These are phyloP conservation scores for Tribolium castaneum DNA, from an alignment of 1,140 invertebrate genomes.

Conservation along the genomic window DNA sequence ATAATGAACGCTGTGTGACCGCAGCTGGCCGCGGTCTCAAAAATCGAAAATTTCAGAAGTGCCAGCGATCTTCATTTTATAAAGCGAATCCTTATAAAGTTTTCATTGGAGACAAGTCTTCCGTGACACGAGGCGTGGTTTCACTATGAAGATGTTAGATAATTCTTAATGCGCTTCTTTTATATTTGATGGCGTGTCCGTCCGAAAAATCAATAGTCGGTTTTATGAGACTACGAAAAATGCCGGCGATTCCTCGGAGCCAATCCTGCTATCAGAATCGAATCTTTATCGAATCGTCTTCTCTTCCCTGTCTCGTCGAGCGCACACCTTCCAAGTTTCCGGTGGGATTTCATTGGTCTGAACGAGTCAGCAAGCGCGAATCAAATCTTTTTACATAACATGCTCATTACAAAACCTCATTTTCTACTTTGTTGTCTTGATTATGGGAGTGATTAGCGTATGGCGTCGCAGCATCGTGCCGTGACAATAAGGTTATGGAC, in stretches of 20 bases:
- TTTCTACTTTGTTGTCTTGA: conserved; percentile 28
- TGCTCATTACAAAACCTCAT: conserved; percentile 20
- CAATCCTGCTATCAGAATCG: conserved; percentile 14
- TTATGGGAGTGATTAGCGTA: conserved; percentile 37
- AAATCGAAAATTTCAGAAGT: conserved; percentile 8
- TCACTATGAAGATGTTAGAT: conserved; percentile 45
- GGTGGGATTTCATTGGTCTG: conserved; percentile 26
- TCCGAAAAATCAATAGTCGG: background rate
- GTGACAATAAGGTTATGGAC: conserved; percentile 48
- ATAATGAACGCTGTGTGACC: conserved; percentile 22
- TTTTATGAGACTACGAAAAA: conserved; percentile 8
- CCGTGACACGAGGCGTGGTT: conserved; percentile 48
- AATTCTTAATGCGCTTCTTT: conserved; percentile 44
- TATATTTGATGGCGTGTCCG: conserved; percentile 21
- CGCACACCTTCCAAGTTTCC: conserved; percentile 35
- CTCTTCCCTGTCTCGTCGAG: conserved; percentile 22
- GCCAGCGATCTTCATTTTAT: background rate
- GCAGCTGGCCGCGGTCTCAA: background rate
- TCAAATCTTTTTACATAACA: conserved; percentile 36
- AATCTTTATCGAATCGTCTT: conserved; percentile 26
- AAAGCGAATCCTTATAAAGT: conserved; percentile 1
- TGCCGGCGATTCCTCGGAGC: background rate
- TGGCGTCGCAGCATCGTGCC: conserved; percentile 27
- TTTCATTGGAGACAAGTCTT: conserved; percentile 47
- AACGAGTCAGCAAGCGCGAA: conserved; percentile 25